Evolutionary conservation across 2,888 invertebrate species (phyloP).

Genomic region (Meghimatium bilineatum): DNA sequence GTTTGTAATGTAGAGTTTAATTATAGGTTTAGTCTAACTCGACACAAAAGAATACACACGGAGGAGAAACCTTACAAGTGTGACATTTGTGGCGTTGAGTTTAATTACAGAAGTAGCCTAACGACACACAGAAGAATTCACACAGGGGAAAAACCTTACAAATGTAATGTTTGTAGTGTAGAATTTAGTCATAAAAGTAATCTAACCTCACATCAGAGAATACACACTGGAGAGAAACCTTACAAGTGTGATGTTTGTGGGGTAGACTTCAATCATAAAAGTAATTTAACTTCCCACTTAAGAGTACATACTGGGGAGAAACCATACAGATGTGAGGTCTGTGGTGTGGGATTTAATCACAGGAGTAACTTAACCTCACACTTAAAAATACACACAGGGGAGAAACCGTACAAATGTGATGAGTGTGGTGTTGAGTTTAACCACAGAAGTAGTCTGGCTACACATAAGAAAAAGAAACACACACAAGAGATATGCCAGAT

Average conservation of each 20-base stretch:
- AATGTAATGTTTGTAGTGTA: conserved; percentile 10
- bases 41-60: conserved; percentile 11
- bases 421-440: neutral
- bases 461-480: conserved; percentile 12
- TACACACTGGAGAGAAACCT: conserved; percentile 1
- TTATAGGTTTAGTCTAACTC: conserved; percentile 18
- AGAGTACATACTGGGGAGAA: conserved; percentile 23
- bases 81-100: neutral
- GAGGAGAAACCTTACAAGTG: conserved; percentile 18
- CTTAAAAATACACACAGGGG: neutral
- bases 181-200: conserved; percentile 22
- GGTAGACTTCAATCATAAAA: conserved; percentile 2
- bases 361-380: conserved; percentile 8
- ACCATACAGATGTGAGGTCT: conserved; percentile 15
- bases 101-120: neutral
- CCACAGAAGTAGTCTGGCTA: conserved; percentile 2
- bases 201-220: neutral
- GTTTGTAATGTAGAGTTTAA: conserved; percentile 18
- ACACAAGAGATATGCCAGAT: neutral
- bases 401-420: conserved; percentile 16
- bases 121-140: conserved; percentile 14
- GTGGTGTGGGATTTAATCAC: conserved; percentile 16
- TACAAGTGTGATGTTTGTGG: conserved; percentile 17
- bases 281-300: conserved; percentile 4
- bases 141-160: neutral